Evolutionary conservation across 1,140 invertebrate species (phyloP).

Genomic region (Orchesella cincta): DNA sequence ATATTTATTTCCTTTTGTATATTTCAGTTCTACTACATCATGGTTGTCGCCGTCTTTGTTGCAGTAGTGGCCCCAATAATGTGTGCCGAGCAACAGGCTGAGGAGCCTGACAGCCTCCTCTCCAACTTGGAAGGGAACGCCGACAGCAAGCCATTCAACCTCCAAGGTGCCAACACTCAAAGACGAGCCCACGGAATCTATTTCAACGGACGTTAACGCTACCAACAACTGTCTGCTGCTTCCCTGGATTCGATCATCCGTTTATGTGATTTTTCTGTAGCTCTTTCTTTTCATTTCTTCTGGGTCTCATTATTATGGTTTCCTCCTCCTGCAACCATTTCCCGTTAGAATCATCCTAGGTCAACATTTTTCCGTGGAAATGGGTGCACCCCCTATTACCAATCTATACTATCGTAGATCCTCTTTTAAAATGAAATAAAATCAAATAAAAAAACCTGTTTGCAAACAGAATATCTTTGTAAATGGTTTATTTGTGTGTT

Average conservation of each 20-base stretch:
- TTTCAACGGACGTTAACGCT: conserved; percentile 44
- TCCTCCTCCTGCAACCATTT: too few species aligned
- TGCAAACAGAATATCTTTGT: background rate
- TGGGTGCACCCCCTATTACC: too few species aligned
- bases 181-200: conserved; percentile 43
- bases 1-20: background rate
- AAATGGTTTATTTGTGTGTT: too few species aligned
- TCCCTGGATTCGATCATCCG: background rate
- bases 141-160: conserved; percentile 43
- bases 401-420: background rate
- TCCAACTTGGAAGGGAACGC: conserved; percentile 33
- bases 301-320: background rate
- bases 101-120: conserved; percentile 42
- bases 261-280: conserved; percentile 23
- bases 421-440: background rate
- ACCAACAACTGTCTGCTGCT: background rate
- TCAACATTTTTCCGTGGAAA: too few species aligned
- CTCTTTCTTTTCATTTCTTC: background rate
- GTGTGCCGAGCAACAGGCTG: background rate
- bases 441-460: conserved; percentile 10
- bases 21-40: conserved; percentile 41
- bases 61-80: conserved; percentile 35
- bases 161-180: conserved; percentile 41
- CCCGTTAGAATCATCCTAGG: too few species aligned
- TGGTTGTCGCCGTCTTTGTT: conserved; percentile 39